Base-by-base conservation (phyloP, 2,888 invertebrate species). In the Erebia palarica region DNA sequence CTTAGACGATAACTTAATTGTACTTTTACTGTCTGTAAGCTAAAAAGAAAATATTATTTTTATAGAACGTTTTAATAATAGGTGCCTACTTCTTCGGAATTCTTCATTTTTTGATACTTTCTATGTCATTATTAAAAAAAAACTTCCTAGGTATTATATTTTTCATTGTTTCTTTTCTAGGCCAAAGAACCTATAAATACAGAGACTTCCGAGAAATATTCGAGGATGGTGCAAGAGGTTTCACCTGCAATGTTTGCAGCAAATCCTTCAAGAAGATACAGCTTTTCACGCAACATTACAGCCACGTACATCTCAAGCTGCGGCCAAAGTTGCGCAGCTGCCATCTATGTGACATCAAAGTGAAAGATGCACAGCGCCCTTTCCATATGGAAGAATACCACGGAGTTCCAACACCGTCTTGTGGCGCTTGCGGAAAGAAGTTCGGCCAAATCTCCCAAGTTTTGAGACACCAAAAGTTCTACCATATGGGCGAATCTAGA, bases 401-500 rank as follows among this genome's bases (percentile, higher is more conserved):
- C 68, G 84, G 84, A 0, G 71, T 84, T 3, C 82, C 82, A 1
- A 77, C 81, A 0, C 86, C 86, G 0, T 77, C 75, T 0, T 86
- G 86, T 64, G 78, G 78, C 0, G 84, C 83, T 0, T 86, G 86
- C 73, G 85, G 84, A 4, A 84, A 83, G 69, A 86, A 85, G 64
- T 86, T 88, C 70, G 70, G 85, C 0, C 86, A 75, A 47, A 85
- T 82, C 0, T 82, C 81, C 51, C 78, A 84, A 14, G 80, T 89
- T 1, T 65, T 85, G 3, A 77, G 79, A n/a, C 89, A 89, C 59
- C 88, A 88, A 18, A 84, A 83, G 71, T 82, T 81, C 59, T 82
- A 82, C 0, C 89, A 89, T 36, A 85, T 88, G 86, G 83, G 83
- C 0, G 86, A 86, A 55, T 85, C 78, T 68, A 89, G 83, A 36